A percentile compares a stretch with the other conserved stretches of the same genome.
phyloP scores from a whole-genome alignment of 2,888 invertebrate genomes.

The Serripes groenlandicus region DNA sequence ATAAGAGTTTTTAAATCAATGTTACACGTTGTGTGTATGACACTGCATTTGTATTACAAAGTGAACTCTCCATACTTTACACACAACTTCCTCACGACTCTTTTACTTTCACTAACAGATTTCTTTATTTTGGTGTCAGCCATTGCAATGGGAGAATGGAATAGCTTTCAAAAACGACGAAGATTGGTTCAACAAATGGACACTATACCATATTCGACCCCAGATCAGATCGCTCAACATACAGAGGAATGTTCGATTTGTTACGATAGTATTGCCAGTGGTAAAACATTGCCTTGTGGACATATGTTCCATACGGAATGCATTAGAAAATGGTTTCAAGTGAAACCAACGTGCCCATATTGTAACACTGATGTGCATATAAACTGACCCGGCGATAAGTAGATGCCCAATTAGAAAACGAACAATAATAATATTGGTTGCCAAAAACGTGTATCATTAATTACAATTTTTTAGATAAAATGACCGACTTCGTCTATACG shows the following conservation, averaged over 20 bases:
- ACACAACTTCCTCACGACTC: neutral
- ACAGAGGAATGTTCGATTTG: neutral
- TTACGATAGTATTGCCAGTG: neutral
- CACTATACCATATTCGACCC: neutral
- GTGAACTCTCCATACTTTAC: constrained; percentile 4
- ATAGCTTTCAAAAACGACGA: neutral
- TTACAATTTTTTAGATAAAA: too few species aligned
- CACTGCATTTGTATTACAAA: neutral
- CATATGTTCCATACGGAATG: neutral
- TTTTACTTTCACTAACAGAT: neutral
- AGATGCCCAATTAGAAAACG: too few species aligned
- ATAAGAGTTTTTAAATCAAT: neutral
- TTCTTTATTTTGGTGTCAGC: neutral
- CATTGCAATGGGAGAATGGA: neutral
- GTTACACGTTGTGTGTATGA: neutral
- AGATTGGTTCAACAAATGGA: neutral
- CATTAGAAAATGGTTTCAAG: constrained; percentile 8
- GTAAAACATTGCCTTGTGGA: constrained; percentile 5
- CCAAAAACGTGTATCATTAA: too few species aligned
- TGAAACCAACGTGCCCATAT: neutral
- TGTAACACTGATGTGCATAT: neutral
- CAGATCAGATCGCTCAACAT: neutral
- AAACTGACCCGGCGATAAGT: too few species aligned
- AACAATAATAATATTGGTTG: too few species aligned
- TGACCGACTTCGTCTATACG: too few species aligned